Evolutionary conservation across 2,797 vertebrate genomes (phyloP), one percentile per base, ranked within the genome.

Genomic region (Dendrocincla fuliginosa): DNA sequence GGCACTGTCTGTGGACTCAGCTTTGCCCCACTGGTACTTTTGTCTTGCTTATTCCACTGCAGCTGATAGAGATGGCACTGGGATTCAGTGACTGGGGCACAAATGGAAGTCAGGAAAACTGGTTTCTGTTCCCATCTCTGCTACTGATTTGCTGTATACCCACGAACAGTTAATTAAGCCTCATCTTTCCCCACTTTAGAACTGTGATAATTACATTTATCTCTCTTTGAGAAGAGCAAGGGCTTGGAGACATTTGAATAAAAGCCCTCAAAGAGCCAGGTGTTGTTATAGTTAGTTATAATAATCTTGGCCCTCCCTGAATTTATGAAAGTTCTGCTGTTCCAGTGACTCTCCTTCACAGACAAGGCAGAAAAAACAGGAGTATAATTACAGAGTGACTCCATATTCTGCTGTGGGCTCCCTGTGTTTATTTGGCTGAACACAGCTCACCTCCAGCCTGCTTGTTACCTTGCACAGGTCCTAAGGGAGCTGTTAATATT

Each of bases 141-240:
- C 52, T 79, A 37, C 73, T 79, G 67, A 53, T 89, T 83, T 87
- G 73, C 59, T 87, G 32, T 55, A 71, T 74, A 92, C 77, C 53
- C 90, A 87, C 16, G 2, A 93, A 71, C 2, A 91, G 73, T 47
- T 94, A 92, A 96, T 95, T 95, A 95, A 91, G 25, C 33, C 35
- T 87, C 44, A 67, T 80, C 73, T 81, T 93, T 78, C 50, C 28
- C 6, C 76, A 69, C 95, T 93, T 97, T 78, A 91, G 61, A 95
- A 76, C 32, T 27, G 84, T 49, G 76, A 91, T 91, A 96, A 96
- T 96, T 94, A 90, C 37, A 67, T 87, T 92, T 96, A 96, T 94
- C 92, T 93, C 61, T 74, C 89, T 91, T 89, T 92, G 76, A 91
- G 79, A 93, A 95, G 69, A 89, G 55, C 55, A 85, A 96, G 76